phyloP scores from a whole-genome alignment of 1,140 invertebrate species.

The Neuroterus valhalla region DNA sequence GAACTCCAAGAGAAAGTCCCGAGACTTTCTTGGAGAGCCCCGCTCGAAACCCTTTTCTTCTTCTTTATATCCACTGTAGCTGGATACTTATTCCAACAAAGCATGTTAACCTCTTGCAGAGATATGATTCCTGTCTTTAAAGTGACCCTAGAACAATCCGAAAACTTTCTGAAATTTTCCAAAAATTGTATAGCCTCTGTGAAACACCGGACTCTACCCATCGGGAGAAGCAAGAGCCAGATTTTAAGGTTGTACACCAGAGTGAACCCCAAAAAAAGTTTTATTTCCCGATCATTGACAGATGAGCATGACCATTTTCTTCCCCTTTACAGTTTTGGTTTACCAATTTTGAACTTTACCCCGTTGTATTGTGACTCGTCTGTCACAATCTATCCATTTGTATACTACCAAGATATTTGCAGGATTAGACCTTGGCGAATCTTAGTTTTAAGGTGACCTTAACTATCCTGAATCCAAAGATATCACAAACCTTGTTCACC shows the following conservation, averaged over 20 bases:
- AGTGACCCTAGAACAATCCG: neutral
- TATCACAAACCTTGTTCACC: neutral
- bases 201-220: neutral
- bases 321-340: neutral
- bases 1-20: constrained; percentile 53
- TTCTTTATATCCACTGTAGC: constrained; percentile 6
- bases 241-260: constrained; percentile 1
- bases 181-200: neutral
- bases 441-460: neutral
- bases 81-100: too few species aligned
- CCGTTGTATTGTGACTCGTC: too few species aligned
- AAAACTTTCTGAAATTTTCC: too few species aligned
- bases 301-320: neutral
- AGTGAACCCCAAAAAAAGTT: neutral
- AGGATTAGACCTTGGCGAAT: neutral
- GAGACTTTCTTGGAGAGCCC: constrained; percentile 35
- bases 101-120: too few species aligned
- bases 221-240: neutral
- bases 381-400: neutral
- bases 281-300: too few species aligned
- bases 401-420: neutral
- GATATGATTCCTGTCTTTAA: too few species aligned
- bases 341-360: too few species aligned
- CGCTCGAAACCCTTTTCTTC: constrained; percentile 17
- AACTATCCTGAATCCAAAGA: neutral